phyloP scores from a whole-genome alignment of 2,888 invertebrate genomes.

The Lasioglossum oenotherae region DNA sequence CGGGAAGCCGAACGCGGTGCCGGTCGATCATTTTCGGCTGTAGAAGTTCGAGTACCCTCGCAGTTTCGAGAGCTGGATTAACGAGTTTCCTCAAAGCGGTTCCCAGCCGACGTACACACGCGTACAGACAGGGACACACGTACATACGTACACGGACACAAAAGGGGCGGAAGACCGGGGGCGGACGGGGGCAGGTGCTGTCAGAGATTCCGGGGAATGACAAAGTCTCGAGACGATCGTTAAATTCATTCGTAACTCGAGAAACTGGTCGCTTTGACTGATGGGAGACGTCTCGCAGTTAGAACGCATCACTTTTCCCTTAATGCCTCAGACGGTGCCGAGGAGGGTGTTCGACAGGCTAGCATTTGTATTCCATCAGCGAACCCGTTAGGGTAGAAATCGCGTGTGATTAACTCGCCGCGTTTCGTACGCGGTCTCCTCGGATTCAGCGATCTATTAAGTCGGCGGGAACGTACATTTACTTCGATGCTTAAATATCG shows the following conservation, averaged over 20 bases:
- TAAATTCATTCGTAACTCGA: slow-evolving; percentile 67
- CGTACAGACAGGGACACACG: not conserved
- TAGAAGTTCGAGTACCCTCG: slow-evolving; percentile 70
- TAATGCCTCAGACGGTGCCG: slow-evolving; percentile 45
- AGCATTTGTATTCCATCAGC: not conserved
- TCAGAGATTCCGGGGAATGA: slow-evolving; percentile 68
- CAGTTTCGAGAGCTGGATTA: slow-evolving; percentile 74
- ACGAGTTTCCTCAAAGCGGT: slow-evolving; percentile 75
- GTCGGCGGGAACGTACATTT: not conserved
- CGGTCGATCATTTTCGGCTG: slow-evolving; percentile 74
- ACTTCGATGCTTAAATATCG: too few species aligned
- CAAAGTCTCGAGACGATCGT: slow-evolving; percentile 72
- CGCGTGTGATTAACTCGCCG: not conserved
- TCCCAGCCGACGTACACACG: slow-evolving; percentile 34
- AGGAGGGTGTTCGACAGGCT: not conserved
- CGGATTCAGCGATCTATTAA: not conserved
- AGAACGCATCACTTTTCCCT: slow-evolving; percentile 60
- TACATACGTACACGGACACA: not conserved
- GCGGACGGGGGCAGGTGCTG: slow-evolving; percentile 36
- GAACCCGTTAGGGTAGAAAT: not conserved
- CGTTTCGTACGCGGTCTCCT: not conserved
- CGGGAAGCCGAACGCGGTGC: slow-evolving; percentile 48
- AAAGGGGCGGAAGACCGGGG: slow-evolving; percentile 8
- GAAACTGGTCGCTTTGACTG: slow-evolving; percentile 63
- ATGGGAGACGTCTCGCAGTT: slow-evolving; percentile 49